A percentile compares a stretch with the other conserved stretches of the same genome.
Evolutionary conservation across 2,797 vertebrate species (phyloP).

Genomic region (Champsocephalus esox): DNA sequence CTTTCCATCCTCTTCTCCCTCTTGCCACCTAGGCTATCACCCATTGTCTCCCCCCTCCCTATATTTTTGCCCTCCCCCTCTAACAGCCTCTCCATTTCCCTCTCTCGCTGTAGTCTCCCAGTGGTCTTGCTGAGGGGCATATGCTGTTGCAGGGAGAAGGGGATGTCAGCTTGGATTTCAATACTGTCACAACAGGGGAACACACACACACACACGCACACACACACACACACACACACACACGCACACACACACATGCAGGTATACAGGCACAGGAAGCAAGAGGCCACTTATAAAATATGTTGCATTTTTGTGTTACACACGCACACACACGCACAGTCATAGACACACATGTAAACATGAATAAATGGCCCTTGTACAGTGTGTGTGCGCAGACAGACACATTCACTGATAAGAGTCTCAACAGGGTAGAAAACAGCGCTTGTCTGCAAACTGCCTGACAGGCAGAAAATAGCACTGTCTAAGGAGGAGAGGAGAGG

Average conservation of each 20-base stretch:
- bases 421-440: constrained; percentile 69
- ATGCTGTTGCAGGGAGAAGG: constrained; percentile 80
- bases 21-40: constrained; percentile 46
- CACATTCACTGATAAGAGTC: constrained; percentile 53
- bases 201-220: constrained; percentile 49
- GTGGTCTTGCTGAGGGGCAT: constrained; percentile 83
- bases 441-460: constrained; percentile 75
- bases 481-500: constrained; percentile 58
- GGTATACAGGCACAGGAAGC: constrained; percentile 50
- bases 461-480: constrained; percentile 78
- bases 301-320: constrained; percentile 31
- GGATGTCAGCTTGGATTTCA: constrained; percentile 84
- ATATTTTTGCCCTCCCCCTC: constrained; percentile 49
- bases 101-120: constrained; percentile 71
- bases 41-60: constrained; percentile 37
- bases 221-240: constrained; percentile 23
- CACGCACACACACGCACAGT: constrained; percentile 7
- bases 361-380: constrained; percentile 49
- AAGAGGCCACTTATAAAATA: constrained; percentile 69
- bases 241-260: neutral
- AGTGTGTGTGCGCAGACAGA: constrained; percentile 34
- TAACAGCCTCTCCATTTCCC: constrained; percentile 22
- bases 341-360: constrained; percentile 24
- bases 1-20: constrained; percentile 40
- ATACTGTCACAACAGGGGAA: constrained; percentile 78